Percentiles rank a stretch among this genome's conserved stretches.
Conservation (phyloP, 2,888 invertebrate genomes). For the Tigriopus californicus region DNA sequence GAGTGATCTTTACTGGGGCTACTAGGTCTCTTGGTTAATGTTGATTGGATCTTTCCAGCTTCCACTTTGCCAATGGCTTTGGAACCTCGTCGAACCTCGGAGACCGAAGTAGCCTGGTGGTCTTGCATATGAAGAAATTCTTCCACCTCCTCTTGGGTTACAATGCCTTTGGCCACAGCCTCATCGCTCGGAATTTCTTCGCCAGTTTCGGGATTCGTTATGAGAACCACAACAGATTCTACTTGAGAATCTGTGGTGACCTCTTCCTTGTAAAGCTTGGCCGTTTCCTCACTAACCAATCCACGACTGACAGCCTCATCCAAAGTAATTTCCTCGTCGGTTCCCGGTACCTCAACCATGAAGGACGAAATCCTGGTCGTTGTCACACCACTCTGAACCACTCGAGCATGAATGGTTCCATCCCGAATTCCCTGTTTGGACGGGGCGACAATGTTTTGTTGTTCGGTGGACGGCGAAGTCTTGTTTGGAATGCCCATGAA, state of each 20-base stretch:
- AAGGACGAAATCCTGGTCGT: conserved; percentile 13
- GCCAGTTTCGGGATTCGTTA: conserved; percentile 19
- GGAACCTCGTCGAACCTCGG: background rate
- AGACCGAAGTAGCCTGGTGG: background rate
- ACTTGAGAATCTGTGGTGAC: conserved; percentile 21
- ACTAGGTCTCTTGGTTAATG: too few species aligned
- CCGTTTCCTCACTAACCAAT: conserved; percentile 34
- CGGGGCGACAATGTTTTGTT: background rate
- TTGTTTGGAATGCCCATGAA: conserved; percentile 23
- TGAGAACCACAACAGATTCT: conserved; percentile 20
- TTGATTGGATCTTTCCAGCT: too few species aligned
- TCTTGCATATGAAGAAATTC: conserved; percentile 27
- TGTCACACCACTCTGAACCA: conserved; percentile 15
- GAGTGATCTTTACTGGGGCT: too few species aligned
- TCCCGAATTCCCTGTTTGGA: background rate
- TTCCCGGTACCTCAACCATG: conserved; percentile 43
- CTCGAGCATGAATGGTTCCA: conserved; percentile 15
- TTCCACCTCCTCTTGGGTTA: conserved; percentile 28
- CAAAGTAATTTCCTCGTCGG: conserved; percentile 56
- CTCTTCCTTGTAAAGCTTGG: conserved; percentile 20
- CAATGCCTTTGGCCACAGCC: conserved; percentile 29
- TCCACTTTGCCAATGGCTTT: background rate
- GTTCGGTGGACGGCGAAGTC: background rate
- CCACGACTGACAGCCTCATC: conserved; percentile 61
- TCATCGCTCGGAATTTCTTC: conserved; percentile 27